Evolutionary conservation across 2,888 invertebrate species (phyloP).

Genomic region (Aporophyla lueneburgensis): DNA sequence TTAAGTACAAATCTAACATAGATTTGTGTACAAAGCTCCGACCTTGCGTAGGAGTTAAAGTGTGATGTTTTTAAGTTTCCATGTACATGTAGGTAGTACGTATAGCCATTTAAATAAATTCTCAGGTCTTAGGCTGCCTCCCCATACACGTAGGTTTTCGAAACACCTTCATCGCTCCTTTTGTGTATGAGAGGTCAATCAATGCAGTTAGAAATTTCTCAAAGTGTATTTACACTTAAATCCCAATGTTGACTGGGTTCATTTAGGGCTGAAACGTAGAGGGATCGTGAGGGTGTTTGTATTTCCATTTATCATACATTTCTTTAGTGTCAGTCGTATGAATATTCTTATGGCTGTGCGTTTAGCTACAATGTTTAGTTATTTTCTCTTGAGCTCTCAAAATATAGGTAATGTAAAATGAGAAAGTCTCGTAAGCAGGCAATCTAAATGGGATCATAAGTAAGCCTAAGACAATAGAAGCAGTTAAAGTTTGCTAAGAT

Average conservation of each 20-base stretch:
- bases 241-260: background rate
- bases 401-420: background rate
- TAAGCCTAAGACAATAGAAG: background rate
- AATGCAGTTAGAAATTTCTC: conserved; percentile 8
- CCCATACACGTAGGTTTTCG: conserved; percentile 6
- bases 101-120: conserved; percentile 20
- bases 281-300: conserved; percentile 28
- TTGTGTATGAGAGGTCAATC: conserved; percentile 7
- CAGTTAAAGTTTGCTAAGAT: conserved; percentile 11
- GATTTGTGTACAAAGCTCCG: conserved; percentile 68
- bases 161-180: background rate
- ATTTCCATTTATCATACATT: conserved; percentile 43
- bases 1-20: conserved; percentile 72
- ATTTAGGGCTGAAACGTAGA: conserved; percentile 12
- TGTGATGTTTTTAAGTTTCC: conserved; percentile 53
- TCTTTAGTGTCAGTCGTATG: conserved; percentile 5
- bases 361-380: background rate
- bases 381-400: background rate
- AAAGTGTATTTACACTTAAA: conserved; percentile 3
- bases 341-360: background rate
- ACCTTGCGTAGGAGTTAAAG: conserved; percentile 78
- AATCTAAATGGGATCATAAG: background rate
- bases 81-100: conserved; percentile 11
- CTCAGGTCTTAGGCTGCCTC: background rate
- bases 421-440: background rate